Conservation (phyloP, 2,113 vertebrate genomes). For the Smithornis capensis region DNA sequence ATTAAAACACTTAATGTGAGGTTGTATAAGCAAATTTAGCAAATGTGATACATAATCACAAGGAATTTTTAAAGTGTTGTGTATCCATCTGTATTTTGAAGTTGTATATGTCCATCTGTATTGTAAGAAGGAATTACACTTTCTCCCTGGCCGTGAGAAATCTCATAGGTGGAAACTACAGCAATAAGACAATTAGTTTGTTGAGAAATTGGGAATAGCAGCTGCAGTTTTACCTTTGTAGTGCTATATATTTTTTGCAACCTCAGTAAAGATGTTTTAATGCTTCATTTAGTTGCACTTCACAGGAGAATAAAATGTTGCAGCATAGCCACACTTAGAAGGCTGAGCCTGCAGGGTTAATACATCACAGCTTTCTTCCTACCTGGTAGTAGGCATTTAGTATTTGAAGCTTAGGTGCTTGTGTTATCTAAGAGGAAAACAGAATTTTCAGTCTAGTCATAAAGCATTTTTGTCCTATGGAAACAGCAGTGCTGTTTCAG, state of each 20-base stretch:
- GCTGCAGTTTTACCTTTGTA: background rate
- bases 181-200: background rate
- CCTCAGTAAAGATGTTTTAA: background rate
- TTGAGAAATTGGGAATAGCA: background rate
- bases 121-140: background rate
- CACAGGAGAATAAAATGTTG: background rate
- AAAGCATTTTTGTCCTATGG: background rate
- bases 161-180: background rate
- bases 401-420: background rate
- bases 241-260: background rate
- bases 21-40: slow-evolving; percentile 5
- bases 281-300: background rate
- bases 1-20: background rate
- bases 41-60: background rate
- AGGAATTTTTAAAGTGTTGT: background rate
- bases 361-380: background rate
- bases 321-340: background rate
- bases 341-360: background rate
- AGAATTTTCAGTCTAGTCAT: background rate
- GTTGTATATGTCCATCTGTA: background rate
- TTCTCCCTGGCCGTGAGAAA: background rate
- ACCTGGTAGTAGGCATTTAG: background rate
- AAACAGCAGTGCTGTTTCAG: background rate
- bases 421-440: background rate
- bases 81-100: background rate